Evolutionary conservation across 2,888 invertebrate species (phyloP).

Genomic region (Linnaemya vulpina): DNA sequence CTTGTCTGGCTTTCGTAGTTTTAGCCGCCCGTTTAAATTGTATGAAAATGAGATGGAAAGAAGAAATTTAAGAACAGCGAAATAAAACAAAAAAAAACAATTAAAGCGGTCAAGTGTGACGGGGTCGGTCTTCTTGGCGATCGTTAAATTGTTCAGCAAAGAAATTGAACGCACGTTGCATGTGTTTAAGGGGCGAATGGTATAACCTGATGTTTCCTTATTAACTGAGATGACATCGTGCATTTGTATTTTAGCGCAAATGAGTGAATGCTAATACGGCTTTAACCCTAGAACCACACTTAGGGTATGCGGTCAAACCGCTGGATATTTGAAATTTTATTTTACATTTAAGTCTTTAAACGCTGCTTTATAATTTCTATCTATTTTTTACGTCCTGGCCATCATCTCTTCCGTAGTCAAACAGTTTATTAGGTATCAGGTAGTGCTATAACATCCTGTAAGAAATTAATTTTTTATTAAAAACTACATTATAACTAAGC

Average conservation of each 20-base stretch:
- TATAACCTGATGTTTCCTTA: slow-evolving; percentile 4
- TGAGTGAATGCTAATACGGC: not conserved
- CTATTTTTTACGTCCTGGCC: no score
- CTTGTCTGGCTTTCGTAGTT: slow-evolving; percentile 53
- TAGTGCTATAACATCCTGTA: no score
- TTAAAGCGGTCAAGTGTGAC: slow-evolving; percentile 72
- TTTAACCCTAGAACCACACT: not conserved
- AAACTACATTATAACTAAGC: no score
- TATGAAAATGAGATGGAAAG: slow-evolving; percentile 12
- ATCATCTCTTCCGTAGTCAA: no score
- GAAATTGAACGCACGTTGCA: slow-evolving; percentile 39
- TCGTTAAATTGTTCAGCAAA: slow-evolving; percentile 53
- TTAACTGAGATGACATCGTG: not conserved
- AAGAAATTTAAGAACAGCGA: slow-evolving; percentile 28
- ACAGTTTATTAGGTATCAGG: no score
- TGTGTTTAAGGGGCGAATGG: slow-evolving; percentile 47
- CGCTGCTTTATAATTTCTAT: no score
- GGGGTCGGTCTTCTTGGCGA: slow-evolving; percentile 70
- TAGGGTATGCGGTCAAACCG: no score
- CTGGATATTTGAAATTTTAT: no score
- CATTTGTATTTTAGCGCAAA: not conserved
- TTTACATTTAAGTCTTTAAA: no score
- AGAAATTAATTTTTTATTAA: no score
- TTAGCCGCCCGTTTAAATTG: slow-evolving; percentile 27
- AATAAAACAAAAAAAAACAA: slow-evolving; percentile 60